Percentiles rank a stretch among this genome's conserved stretches.
Evolutionary conservation across 2,797 vertebrate genomes (phyloP).

Genomic region (Naso thynnoides): DNA sequence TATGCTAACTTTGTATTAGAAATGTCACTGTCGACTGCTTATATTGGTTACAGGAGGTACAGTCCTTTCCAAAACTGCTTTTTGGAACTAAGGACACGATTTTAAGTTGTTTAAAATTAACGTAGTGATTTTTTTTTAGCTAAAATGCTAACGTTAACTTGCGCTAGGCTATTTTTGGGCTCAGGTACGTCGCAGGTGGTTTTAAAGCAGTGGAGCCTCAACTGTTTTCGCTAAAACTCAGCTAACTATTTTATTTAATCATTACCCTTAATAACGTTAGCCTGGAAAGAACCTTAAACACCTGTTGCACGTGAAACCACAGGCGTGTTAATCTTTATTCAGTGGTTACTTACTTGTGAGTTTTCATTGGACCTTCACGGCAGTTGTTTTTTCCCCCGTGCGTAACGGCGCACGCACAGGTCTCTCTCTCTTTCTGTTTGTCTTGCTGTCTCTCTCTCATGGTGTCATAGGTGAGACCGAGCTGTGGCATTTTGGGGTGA

Average conservation of each 20-base stretch:
- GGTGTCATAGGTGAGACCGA: not conserved
- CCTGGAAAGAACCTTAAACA: not conserved
- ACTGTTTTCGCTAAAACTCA: not conserved
- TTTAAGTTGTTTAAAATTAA: no score
- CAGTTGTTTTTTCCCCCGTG: not conserved
- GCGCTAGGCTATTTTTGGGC: not conserved
- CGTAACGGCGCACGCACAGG: not conserved
- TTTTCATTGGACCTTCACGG: not conserved
- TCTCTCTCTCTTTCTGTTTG: no score
- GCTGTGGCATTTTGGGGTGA: not conserved
- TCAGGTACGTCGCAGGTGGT: conserved; percentile 61
- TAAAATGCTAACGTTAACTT: no score
- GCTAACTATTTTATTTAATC: not conserved
- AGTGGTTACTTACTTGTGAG: conserved; percentile 53
- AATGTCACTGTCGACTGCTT: conserved; percentile 2
- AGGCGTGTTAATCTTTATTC: conserved; percentile 21
- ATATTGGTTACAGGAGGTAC: no score
- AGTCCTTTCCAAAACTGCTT: not conserved
- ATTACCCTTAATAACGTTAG: no score
- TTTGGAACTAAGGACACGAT: no score
- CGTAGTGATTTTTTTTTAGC: no score
- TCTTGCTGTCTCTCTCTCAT: not conserved
- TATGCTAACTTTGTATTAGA: conserved; percentile 11
- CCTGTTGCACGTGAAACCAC: not conserved
- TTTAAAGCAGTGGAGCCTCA: not conserved